Evolutionary conservation across 2,113 vertebrate species (phyloP), one percentile per base, ranked within the genome.

Genomic region (Erythrolamprus reginae): DNA sequence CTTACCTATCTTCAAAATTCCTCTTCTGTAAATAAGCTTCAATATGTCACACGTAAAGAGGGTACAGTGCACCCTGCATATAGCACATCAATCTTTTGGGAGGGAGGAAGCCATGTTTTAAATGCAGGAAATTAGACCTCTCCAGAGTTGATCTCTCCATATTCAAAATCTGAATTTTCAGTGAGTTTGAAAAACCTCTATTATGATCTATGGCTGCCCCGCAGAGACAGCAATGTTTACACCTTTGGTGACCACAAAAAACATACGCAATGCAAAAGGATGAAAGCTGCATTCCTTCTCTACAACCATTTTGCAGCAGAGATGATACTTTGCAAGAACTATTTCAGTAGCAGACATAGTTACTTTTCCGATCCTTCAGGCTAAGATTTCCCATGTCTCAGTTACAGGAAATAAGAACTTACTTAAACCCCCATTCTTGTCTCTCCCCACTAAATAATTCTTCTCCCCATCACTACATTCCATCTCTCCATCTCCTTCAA

Each of bases 321-420:
- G 6, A 33, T 42, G 21, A 28, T 83, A 84, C 24, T 89, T 70
- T 51, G 42, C 42, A 58, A 47, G 28, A 19, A 77, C 61, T 70
- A 51, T 70, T 87, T 47, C 23, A 51, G 61, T n/a, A 52, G 77
- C 83, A 86, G 50, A 52, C n/a, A 9, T 17, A n/a, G 61, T 53
- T 53, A 58, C 45, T 51, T 65, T 55, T 47, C 24, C 3, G 26
- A 42, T 87, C 13, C 88, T 50, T 87, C 88, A 86, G 26, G n/a
- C 88, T 86, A 15, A 89, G 56, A 45, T 82, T 82, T 52, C 51
- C 28, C 45, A 21, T 50, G 51, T 51, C 56, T 86, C 28, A 42
- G 61, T 65, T 65, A n/a, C 45, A 89, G 88, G 42, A 89, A 89
- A 92, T n/a, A 87, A 23, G 7, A 65, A 50, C 51, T 38, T 86